Conservation (phyloP, 2,797 vertebrate species). For the Pampus argenteus region DNA sequence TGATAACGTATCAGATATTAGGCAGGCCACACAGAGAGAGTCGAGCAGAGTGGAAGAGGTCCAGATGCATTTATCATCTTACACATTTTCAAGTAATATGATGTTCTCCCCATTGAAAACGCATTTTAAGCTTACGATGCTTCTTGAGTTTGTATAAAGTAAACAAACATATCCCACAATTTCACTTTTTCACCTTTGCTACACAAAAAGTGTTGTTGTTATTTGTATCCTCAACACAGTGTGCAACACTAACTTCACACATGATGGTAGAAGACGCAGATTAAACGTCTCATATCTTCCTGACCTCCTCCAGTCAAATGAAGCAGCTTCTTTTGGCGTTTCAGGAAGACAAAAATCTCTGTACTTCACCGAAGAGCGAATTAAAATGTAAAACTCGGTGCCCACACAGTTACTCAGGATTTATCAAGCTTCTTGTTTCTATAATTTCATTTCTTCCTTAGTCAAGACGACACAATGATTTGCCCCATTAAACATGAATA, state of each 20-base stretch:
- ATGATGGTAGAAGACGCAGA: not conserved
- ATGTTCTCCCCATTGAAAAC: not conserved
- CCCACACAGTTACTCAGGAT: conserved; percentile 58
- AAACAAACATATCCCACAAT: not conserved
- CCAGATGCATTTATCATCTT: not conserved
- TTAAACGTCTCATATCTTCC: conserved; percentile 9
- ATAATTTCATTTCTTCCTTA: conserved; percentile 18
- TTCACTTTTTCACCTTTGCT: conserved; percentile 26
- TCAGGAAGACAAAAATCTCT: conserved; percentile 28
- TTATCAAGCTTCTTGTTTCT: conserved; percentile 35
- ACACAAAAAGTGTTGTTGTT: not conserved
- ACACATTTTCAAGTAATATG: conserved; percentile 1
- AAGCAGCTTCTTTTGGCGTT: conserved; percentile 15
- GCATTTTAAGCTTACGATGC: conserved; percentile 11
- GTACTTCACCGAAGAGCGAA: not conserved
- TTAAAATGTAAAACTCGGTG: conserved; percentile 33
- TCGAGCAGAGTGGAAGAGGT: conserved; percentile 7
- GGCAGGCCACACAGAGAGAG: conserved; percentile 2
- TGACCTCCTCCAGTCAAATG: conserved; percentile 6
- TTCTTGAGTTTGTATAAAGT: conserved; percentile 9
- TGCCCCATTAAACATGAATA: conserved; percentile 26
- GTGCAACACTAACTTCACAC: not conserved
- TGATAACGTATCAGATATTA: conserved; percentile 19
- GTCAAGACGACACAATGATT: conserved; percentile 27
- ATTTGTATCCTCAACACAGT: not conserved